Percentiles rank a stretch among this genome's conserved stretches.
Evolutionary conservation across 2,888 invertebrate species (phyloP).

Genomic region (Adineta ricciae): DNA sequence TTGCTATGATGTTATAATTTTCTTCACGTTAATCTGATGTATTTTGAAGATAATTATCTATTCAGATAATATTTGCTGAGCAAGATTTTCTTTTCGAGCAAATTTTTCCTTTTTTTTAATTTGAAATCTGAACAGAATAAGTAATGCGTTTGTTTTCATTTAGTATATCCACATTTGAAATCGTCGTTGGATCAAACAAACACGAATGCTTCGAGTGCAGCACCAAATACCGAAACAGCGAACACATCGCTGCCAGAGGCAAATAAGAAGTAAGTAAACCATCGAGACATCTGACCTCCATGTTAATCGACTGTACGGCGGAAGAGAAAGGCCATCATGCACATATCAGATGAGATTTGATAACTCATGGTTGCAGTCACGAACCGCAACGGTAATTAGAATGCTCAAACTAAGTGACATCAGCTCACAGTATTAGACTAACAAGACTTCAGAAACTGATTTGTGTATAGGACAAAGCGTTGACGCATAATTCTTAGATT

Average conservation of each 20-base stretch:
- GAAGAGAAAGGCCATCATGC: no score
- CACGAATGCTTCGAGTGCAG: not conserved
- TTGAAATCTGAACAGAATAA: not conserved
- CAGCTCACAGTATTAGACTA: no score
- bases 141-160: not conserved
- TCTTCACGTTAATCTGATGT: conserved; percentile 7
- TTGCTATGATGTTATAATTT: not conserved
- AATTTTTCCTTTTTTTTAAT: not conserved
- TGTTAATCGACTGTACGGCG: no score
- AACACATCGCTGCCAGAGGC: not conserved
- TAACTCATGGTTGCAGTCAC: no score
- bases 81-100: not conserved
- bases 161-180: conserved; percentile 16
- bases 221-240: not conserved
- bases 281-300: no score
- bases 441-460: no score
- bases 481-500: no score
- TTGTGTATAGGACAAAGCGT: no score
- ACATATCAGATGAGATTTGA: no score
- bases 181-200: not conserved
- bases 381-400: no score
- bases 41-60: not conserved
- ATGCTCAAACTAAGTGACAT: no score
- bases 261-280: not conserved
- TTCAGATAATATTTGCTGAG: not conserved